Percentiles rank a stretch among this genome's conserved stretches.
Conservation (phyloP, 1,140 invertebrate species). For the Stegodyphus mimosarum region DNA sequence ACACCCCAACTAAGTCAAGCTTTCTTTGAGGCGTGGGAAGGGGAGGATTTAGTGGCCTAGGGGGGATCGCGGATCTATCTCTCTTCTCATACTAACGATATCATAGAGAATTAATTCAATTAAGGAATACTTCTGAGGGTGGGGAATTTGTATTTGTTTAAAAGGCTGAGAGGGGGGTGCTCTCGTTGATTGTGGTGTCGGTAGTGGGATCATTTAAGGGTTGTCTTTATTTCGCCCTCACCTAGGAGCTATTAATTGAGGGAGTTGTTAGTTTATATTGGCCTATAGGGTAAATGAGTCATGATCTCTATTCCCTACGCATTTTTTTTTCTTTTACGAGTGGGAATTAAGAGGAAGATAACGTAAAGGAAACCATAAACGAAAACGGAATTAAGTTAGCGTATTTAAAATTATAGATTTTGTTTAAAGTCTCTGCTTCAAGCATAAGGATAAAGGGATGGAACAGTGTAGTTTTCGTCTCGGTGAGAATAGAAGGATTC, state of each 20-base stretch:
- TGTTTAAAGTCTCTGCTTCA: too few relatives aligned
- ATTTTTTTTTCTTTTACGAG: not conserved
- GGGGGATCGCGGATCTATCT: too few relatives aligned
- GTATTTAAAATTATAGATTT: too few relatives aligned
- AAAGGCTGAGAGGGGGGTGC: slow-evolving; percentile 8
- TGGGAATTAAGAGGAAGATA: not conserved
- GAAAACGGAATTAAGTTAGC: not conserved
- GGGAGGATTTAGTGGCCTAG: not conserved
- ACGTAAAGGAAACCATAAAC: slow-evolving; percentile 4
- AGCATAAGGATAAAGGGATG: too few relatives aligned
- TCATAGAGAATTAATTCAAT: slow-evolving; percentile 59
- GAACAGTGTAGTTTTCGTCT: too few relatives aligned
- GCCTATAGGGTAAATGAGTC: slow-evolving; percentile 36
- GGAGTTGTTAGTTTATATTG: not conserved
- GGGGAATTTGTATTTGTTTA: slow-evolving; percentile 55
- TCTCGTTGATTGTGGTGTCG: too few relatives aligned
- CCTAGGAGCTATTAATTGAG: slow-evolving; percentile 28
- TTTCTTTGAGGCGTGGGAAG: slow-evolving; percentile 7
- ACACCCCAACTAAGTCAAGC: slow-evolving; percentile 23
- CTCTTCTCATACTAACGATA: slow-evolving; percentile 30
- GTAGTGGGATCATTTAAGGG: too few relatives aligned
- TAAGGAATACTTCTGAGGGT: slow-evolving; percentile 40
- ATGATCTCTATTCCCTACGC: not conserved
- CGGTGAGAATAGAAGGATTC: too few relatives aligned
- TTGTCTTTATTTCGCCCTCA: slow-evolving; percentile 2